phyloP scores from a whole-genome alignment of 2,113 vertebrate genomes.

The Ramphastos sulfuratus region DNA sequence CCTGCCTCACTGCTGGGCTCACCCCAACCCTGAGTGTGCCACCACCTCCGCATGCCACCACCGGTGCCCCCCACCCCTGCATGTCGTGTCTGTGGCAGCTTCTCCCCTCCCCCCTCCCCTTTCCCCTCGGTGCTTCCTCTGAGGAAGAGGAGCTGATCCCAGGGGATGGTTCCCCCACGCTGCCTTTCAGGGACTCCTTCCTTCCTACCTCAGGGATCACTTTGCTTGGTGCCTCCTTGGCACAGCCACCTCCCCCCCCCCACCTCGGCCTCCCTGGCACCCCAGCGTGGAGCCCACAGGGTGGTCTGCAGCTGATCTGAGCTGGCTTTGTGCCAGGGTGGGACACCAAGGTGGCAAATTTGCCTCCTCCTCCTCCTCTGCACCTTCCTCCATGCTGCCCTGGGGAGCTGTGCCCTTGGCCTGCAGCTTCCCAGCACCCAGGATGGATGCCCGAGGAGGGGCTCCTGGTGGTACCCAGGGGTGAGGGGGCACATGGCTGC shows the following conservation, averaged over 20 bases:
- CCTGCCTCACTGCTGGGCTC: too few species aligned
- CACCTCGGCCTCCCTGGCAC: too few species aligned
- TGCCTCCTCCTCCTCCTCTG: accelerated
- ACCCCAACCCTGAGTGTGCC: too few species aligned
- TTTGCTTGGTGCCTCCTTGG: background rate
- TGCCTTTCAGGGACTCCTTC: background rate
- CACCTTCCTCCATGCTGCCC: accelerated
- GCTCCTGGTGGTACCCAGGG: background rate
- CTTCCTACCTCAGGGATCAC: conserved; percentile 35
- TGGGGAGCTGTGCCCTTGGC: too few species aligned
- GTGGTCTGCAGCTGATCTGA: too few species aligned
- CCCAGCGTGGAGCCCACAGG: too few species aligned
- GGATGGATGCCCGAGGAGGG: accelerated
- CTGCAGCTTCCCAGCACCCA: background rate
- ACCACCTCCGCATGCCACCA: background rate
- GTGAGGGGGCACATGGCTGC: background rate
- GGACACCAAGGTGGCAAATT: background rate
- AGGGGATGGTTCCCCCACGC: background rate
- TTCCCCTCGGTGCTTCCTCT: background rate
- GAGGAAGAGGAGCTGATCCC: background rate
- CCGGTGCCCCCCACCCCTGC: background rate
- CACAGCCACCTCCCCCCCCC: background rate
- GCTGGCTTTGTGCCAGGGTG: background rate
- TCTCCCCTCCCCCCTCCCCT: too few species aligned
- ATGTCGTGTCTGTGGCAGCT: background rate